A percentile compares a stretch with the other conserved stretches of the same genome.
Evolutionary conservation across 2,113 vertebrate species (phyloP).

Genomic region (Pan paniscus): DNA sequence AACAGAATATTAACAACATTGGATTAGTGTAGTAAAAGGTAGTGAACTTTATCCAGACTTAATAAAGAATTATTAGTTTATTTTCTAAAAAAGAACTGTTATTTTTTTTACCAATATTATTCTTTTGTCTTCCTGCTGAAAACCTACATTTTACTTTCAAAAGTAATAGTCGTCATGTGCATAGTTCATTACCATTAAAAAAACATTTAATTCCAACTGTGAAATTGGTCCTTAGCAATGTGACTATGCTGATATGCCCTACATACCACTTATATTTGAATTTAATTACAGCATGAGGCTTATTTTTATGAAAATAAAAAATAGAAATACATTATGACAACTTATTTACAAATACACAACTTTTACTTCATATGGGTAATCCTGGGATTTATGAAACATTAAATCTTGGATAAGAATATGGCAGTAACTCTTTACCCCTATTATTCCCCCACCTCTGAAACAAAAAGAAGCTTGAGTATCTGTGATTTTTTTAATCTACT

Average conservation of each 20-base stretch:
- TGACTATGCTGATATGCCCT: background rate
- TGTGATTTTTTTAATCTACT: background rate
- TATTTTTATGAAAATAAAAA: background rate
- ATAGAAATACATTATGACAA: background rate
- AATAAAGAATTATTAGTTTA: background rate
- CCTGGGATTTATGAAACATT: background rate
- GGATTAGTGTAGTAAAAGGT: background rate
- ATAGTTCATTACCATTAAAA: slow-evolving; percentile 11
- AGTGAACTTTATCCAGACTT: background rate
- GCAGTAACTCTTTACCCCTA: background rate
- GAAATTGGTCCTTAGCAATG: background rate
- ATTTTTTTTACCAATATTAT: background rate
- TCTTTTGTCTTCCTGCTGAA: background rate
- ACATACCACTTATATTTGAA: background rate
- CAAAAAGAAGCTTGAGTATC: background rate
- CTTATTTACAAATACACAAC: background rate
- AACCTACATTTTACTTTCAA: background rate
- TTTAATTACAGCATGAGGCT: background rate
- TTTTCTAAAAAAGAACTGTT: background rate
- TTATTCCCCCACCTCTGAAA: background rate
- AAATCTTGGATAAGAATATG: background rate
- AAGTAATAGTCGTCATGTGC: background rate
- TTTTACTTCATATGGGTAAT: background rate
- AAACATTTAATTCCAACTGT: slow-evolving; percentile 17
- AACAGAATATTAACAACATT: background rate